phyloP scores from a whole-genome alignment of 2,797 vertebrate genomes.

The Arrhamphus sclerolepis region DNA sequence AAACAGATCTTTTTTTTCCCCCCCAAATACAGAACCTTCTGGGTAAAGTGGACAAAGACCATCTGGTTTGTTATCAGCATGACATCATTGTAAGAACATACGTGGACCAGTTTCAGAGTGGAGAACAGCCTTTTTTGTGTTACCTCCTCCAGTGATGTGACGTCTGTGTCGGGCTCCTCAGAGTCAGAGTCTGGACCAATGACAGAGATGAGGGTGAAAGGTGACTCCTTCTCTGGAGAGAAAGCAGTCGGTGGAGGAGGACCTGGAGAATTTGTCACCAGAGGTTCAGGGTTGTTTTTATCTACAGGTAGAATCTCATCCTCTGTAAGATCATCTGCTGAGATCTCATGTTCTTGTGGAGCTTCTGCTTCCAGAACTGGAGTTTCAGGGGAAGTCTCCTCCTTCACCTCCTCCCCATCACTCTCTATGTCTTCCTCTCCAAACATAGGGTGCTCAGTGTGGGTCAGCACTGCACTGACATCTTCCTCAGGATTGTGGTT shows the following conservation, averaged over 20 bases:
- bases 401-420: conserved; percentile 21
- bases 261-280: conserved; percentile 26
- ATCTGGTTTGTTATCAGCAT: no score
- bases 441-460: conserved; percentile 29
- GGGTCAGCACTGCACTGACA: not conserved
- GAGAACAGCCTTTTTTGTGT: not conserved
- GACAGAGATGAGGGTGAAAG: conserved; percentile 64
- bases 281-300: conserved; percentile 22
- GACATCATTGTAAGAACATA: no score
- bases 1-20: no score
- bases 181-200: conserved; percentile 19
- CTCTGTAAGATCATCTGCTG: conserved; percentile 59
- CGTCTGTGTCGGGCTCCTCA: conserved; percentile 39
- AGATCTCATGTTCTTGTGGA: conserved; percentile 44
- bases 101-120: no score
- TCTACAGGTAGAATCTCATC: conserved; percentile 69
- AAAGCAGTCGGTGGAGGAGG: conserved; percentile 55
- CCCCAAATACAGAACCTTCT: no score
- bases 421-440: conserved; percentile 27
- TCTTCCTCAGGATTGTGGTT: conserved; percentile 17
- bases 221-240: conserved; percentile 67
- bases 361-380: conserved; percentile 29
- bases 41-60: no score
- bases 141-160: conserved; percentile 65
- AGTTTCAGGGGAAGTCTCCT: conserved; percentile 31